phyloP scores from a whole-genome alignment of 1,140 invertebrate genomes.

The Antheraea pernyi region DNA sequence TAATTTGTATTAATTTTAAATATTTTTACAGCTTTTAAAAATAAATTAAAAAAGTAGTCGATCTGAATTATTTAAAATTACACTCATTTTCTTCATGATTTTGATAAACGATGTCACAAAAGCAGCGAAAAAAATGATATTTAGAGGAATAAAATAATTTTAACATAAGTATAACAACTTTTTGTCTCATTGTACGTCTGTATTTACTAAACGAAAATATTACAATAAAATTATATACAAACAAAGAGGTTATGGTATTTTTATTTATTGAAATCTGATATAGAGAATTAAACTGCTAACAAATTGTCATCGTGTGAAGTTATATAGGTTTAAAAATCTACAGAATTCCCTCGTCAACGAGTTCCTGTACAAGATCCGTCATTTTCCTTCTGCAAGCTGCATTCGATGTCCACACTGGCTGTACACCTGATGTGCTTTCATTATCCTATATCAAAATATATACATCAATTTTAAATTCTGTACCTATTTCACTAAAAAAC shows the following conservation, averaged over 20 bases:
- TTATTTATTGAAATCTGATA: neutral
- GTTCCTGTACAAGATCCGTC: conserved; percentile 80
- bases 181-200: conserved; percentile 53
- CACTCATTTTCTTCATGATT: conserved; percentile 24
- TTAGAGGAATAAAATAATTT: conserved; percentile 43
- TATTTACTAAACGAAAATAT: conserved; percentile 60
- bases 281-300: no score
- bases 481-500: no score
- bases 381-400: conserved; percentile 80
- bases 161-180: conserved; percentile 55
- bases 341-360: conserved; percentile 68
- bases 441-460: conserved; percentile 44
- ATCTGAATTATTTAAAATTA: conserved; percentile 38
- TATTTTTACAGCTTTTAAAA: conserved; percentile 22
- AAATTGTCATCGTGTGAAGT: no score
- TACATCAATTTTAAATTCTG: no score
- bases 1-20: conserved; percentile 10
- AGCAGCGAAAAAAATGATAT: conserved; percentile 22
- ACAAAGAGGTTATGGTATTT: conserved; percentile 4
- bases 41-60: conserved; percentile 21
- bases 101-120: conserved; percentile 54
- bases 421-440: conserved; percentile 42
- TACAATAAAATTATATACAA: conserved; percentile 55
- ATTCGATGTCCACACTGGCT: conserved; percentile 75
- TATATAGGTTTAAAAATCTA: no score